Evolutionary conservation across 1,140 invertebrate species (phyloP).

Genomic region (Caenorhabditis brenneri): DNA sequence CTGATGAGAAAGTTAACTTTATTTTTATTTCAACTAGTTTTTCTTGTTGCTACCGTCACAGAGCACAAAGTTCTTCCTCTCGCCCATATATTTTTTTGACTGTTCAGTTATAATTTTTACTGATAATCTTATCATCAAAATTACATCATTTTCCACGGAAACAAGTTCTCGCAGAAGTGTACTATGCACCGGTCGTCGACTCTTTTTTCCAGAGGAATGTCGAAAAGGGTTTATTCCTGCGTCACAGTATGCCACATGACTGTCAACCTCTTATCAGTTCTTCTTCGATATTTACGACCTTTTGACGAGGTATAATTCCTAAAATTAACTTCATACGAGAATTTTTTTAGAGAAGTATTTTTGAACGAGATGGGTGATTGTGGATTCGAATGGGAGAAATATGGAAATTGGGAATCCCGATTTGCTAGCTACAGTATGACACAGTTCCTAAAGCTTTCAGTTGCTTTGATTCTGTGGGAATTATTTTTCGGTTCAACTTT

Average conservation of each 20-base stretch:
- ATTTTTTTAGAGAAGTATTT: background rate
- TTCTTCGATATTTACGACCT: background rate
- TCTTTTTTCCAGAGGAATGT: background rate
- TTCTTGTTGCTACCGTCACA: too few relatives aligned
- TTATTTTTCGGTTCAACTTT: too few relatives aligned
- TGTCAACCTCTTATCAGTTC: background rate
- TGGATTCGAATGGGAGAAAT: too few relatives aligned
- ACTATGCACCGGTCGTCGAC: background rate
- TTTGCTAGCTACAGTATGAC: too few relatives aligned
- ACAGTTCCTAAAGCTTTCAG: too few relatives aligned
- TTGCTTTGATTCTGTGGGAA: too few relatives aligned
- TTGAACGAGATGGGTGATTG: background rate
- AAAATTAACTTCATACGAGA: background rate
- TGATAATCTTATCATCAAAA: background rate
- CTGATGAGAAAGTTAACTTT: too few relatives aligned
- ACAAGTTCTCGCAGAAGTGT: background rate
- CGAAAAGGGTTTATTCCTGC: background rate
- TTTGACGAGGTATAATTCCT: background rate
- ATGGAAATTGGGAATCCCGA: too few relatives aligned
- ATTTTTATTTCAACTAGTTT: too few relatives aligned
- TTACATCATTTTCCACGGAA: background rate
- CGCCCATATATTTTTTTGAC: background rate
- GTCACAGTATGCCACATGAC: slow-evolving; percentile 18
- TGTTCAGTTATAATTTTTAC: background rate
- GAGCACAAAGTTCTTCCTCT: background rate